Base-by-base conservation (phyloP, 1,140 invertebrate genomes). In the Drosophila pallidifrons region DNA sequence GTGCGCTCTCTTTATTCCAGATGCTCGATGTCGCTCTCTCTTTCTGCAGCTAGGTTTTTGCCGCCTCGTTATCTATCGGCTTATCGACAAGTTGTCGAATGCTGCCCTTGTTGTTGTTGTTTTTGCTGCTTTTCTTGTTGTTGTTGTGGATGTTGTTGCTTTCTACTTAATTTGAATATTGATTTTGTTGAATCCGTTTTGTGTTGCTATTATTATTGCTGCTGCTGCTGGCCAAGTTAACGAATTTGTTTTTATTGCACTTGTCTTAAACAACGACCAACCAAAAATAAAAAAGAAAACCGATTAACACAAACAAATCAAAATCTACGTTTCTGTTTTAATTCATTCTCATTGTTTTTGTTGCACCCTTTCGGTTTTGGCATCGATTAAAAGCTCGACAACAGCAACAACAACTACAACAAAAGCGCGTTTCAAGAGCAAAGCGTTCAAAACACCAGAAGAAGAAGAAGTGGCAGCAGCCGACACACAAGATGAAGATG, bases 111-210 rank as follows among this genome's bases (percentile, higher is more conserved):
- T 58, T 67, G 68, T 47, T 80, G 69, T 55, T 54, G 70, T 47
- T 45, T 43, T 58, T 67, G 60, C 46, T 78, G 45, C 15, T 71
- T 43, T 13, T 67, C 61, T 8, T 57, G 58, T 59, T 71, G 38
- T 70, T 77, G 45, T 85, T 77, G 65, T 55, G 45, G 64, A 32
- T 77, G 11, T 60, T 82, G 58, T 38, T 76, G 28, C 61, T 78
- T 65, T 65, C 41, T 79, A 80, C 70, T 80, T 88, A 82, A 82
- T 87, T 89, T 83, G 76, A 88, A 88, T 87, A 87, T 87, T 87
- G 83, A 88, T 87, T 88, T 67, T 61, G 59, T 57, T 70, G 73
- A 32, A 43, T 20, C 6, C n/a, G 16, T 32, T 15, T 25, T n/a
- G 6, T 30, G 49, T n/a, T 51, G 49, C 25, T 11, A 15, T 73